Evolutionary conservation across 2,797 vertebrate species (phyloP), one percentile per base, ranked within the genome.

Genomic region (Melopsittacus undulatus): DNA sequence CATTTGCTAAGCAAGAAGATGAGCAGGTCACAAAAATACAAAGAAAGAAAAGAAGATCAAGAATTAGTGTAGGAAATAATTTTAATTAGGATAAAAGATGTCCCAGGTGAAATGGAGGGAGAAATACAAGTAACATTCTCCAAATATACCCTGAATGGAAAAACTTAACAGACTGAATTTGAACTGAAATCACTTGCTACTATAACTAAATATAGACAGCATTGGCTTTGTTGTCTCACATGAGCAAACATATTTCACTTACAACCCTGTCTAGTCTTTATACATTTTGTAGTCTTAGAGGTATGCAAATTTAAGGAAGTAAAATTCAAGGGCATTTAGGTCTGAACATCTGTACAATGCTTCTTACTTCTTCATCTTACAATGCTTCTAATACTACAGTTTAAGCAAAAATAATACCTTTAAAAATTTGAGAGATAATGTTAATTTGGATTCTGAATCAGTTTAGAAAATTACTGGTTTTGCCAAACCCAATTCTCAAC

Each of bases 1-100:
- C 99, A 99, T 99, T 99, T 99, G 99, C 99, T 99, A 99, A 99
- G 99, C 99, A 99, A 99, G 98, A 99, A 98, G 98, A 98, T 99
- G 98, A 98, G 98, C 99, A 97, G 99, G 99, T 99, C 99, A 99
- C 98, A 98, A 98, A 98, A 98, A 98, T 97, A 98, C 98, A 98
- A 98, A 98, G 97, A 97, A 98, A 98, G 98, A 99, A 98, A 96
- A 92, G 99, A 98, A 99, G 98, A 99, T 97, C 98, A 98, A 99
- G 98, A 99, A 99, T 99, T 99, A 99, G 99, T 99, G 96, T 91
- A 98, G 98, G 98, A 98, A 97, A 96, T 97, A 89, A 97, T 97
- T 97, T 94, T 96, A 95, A 96, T 96, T 90, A 92, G 97, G 92
- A 92, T 97, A 95, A 97, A 76, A 98, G 97, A 96, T 91, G 97